Base-by-base conservation (phyloP, 1,140 invertebrate genomes). In the Cydia amplana region DNA sequence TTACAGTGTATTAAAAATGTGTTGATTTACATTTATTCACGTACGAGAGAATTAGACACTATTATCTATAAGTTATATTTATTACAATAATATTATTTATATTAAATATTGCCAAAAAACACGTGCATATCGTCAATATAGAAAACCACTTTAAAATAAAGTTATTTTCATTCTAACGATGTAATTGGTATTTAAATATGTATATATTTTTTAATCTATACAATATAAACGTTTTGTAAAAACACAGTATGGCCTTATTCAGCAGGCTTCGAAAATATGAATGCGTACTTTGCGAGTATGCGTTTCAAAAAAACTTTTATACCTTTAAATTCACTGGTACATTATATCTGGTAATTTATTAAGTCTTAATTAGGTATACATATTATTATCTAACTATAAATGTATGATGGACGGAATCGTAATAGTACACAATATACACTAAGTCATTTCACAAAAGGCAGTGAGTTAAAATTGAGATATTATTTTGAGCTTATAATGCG, bases 381-480 rank as follows among this genome's bases (percentile, higher is more conserved):
- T n/a, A 60, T 60, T 60, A 60, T 60, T n/a, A 60, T n/a, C 55
- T 60, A 60, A 55, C 18, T 10, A 60, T 23, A 60, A 60, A 60
- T 23, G 55, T 60, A 60, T 60, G 23, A 23, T 60, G 55, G 55
- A 60, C 55, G 55, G 55, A 20, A 60, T 60, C 18, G 18, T 60
- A 51, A 60, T 60, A 60, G 12, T 23, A 51, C n/a, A n/a, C n/a
- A 18, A 18, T 46, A 23, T 3, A 60, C 55, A 60, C 55, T 60
- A 60, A 23, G 20, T 60, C 55, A 60, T 60, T 60, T 23, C 55
- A 23, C 55, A 60, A 23, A 23, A 60, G 55, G 55, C 55, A 60
- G 55, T 60, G 55, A 60, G 55, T 60, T 60, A 23, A 18, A 23
- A n/a, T 60, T 60, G 55, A 60, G 55, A 60, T 60, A 60, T 60